Conservation (phyloP, 2,797 vertebrate genomes). For the Lepus townsendii region DNA sequence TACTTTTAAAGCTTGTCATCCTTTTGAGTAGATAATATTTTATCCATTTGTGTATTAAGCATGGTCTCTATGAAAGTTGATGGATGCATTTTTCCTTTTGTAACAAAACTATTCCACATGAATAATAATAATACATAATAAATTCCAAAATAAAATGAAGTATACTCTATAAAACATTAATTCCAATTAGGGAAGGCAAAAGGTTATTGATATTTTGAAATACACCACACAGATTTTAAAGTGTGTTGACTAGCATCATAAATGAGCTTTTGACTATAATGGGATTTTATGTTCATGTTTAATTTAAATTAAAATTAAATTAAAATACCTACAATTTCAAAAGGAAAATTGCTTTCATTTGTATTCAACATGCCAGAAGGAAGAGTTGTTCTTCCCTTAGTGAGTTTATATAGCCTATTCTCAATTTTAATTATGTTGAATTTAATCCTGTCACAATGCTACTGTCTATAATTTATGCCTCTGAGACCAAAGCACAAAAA, state of each 20-base stretch:
- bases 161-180: conserved; percentile 33
- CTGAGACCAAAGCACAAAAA: conserved; percentile 44
- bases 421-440: conserved; percentile 62
- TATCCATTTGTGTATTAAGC: conserved; percentile 64
- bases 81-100: conserved; percentile 52
- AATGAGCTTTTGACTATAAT: conserved; percentile 48
- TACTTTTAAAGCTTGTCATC: conserved; percentile 64
- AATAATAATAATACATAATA: too few species aligned
- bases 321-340: conserved; percentile 58
- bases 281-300: conserved; percentile 44
- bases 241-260: conserved; percentile 27
- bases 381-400: conserved; percentile 54
- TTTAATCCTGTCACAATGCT: conserved; percentile 53
- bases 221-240: conserved; percentile 43
- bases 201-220: conserved; percentile 58
- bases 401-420: conserved; percentile 40
- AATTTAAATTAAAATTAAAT: conserved; percentile 65
- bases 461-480: conserved; percentile 51
- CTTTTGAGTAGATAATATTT: conserved; percentile 50
- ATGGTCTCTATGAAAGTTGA: conserved; percentile 65
- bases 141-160: conserved; percentile 16
- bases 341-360: conserved; percentile 62
- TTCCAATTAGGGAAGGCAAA: conserved; percentile 52
- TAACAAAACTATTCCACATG: conserved; percentile 69
- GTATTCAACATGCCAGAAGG: conserved; percentile 49